Conservation (phyloP, 2,113 vertebrate species). For the Bubalus kerabau region DNA sequence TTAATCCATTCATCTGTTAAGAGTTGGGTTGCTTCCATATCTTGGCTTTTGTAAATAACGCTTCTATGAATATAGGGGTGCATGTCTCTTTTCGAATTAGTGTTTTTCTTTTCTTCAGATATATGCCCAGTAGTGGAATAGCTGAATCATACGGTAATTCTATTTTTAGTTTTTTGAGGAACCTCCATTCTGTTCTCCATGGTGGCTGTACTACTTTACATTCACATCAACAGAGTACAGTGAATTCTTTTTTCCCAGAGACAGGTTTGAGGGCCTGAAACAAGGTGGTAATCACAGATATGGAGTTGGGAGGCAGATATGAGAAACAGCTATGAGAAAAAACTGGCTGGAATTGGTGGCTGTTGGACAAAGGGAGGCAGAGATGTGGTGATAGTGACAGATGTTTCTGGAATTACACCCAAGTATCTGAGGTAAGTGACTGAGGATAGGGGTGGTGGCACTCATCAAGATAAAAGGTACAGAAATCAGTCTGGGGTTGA, state of each 20-base stretch:
- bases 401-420: neutral
- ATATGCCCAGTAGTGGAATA: neutral
- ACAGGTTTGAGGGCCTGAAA: neutral
- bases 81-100: neutral
- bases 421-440: neutral
- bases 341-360: neutral
- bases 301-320: neutral
- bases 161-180: neutral
- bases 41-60: neutral
- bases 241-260: neutral
- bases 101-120: neutral
- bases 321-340: neutral
- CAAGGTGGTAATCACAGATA: neutral
- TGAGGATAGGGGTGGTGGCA: neutral
- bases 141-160: neutral
- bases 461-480: neutral
- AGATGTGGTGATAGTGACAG: neutral
- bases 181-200: neutral
- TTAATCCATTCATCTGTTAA: neutral
- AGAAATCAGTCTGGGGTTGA: neutral
- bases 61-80: neutral
- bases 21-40: neutral
- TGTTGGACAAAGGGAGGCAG: neutral
- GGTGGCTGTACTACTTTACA: neutral
- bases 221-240: neutral